phyloP scores from a whole-genome alignment of 1,140 invertebrate species.

The Drosophila pseudoobscura region DNA sequence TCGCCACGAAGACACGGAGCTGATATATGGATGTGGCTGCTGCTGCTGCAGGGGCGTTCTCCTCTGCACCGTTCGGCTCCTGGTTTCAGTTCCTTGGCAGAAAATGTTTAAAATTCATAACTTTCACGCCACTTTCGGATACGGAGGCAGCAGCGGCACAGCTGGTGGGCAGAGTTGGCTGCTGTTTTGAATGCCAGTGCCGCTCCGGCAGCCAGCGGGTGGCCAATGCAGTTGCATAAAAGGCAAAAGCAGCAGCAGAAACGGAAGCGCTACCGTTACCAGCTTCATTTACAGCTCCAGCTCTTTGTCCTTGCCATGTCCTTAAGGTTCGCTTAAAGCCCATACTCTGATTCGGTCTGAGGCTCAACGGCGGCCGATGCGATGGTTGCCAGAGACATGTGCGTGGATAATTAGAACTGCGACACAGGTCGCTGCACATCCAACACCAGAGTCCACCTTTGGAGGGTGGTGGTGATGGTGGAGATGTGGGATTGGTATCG shows the following conservation, averaged over 20 bases:
- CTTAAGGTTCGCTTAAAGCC: constrained; percentile 46
- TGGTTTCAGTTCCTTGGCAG: constrained; percentile 41
- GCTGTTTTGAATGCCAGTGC: constrained; percentile 74
- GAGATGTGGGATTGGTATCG: background rate
- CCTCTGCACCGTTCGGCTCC: constrained; percentile 10
- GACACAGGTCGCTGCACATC: constrained; percentile 74
- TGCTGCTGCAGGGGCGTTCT: constrained; percentile 53
- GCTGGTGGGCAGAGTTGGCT: constrained; percentile 68
- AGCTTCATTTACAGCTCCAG: constrained; percentile 43
- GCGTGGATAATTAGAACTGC: constrained; percentile 80
- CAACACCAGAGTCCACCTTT: constrained; percentile 43
- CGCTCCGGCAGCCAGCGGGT: constrained; percentile 62
- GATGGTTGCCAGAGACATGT: constrained; percentile 62
- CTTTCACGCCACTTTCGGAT: constrained; percentile 69
- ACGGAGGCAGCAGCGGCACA: constrained; percentile 59
- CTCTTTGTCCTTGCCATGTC: constrained; percentile 7
- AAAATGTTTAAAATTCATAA: constrained; percentile 81
- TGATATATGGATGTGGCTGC: constrained; percentile 40
- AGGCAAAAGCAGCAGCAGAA: constrained; percentile 50
- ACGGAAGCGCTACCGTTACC: constrained; percentile 67
- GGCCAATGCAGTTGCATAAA: constrained; percentile 80
- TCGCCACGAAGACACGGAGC: constrained; percentile 55
- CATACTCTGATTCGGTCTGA: background rate
- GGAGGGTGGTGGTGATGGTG: background rate
- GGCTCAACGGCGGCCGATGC: constrained; percentile 9